Base-by-base conservation (phyloP, 1,140 invertebrate species). In the Drosophila tropicalis region DNA sequence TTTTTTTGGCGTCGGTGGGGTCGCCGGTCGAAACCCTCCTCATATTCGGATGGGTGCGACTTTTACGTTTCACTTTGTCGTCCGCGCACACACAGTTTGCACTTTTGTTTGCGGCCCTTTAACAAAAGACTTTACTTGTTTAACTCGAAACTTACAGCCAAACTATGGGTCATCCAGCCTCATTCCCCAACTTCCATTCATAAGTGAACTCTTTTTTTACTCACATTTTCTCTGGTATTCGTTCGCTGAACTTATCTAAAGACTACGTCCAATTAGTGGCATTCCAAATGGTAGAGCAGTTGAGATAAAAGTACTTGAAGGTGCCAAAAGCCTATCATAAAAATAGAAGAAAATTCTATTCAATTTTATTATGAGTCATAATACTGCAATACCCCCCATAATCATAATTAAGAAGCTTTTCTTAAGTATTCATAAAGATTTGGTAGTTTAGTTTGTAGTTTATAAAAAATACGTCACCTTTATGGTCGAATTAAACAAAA, bases 51-150 rank as follows among this genome's bases (percentile, higher is more conserved):
- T 60, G 67, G 76, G 76, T 74, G 80, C 54, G 84, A 75, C 68
- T 66, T 72, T 55, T 66, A 39, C 60, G 62, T 74, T 79, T 78
- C 72, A 78, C 72, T 70, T 76, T 56, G 17, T 7, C n/a, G n/a
- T 29, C 51, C 44, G 57, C 61, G 61, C 29, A 47, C 56, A 72
- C 70, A 89, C 84, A 89, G 89, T 89, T 89, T 89, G 84, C 84
- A 89, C 85, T 81, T 72, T 89, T 89, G 84, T 89, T 81, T 84
- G 86, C 36, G 63, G 34, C 41, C 25, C 51, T 61, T 70, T 63
- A 85, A 85, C 81, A 85, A 85, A 85, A 74, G 81, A 65, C 41
- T 65, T 81, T 63, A 72, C 73, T 84, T 87, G 68, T 77, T 77
- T 63, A 40, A 57, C 55, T 17, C 32, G 6, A 19, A 15, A 54